Evolutionary conservation across 2,113 vertebrate genomes (phyloP).

Genomic region (Larimichthys crocea): DNA sequence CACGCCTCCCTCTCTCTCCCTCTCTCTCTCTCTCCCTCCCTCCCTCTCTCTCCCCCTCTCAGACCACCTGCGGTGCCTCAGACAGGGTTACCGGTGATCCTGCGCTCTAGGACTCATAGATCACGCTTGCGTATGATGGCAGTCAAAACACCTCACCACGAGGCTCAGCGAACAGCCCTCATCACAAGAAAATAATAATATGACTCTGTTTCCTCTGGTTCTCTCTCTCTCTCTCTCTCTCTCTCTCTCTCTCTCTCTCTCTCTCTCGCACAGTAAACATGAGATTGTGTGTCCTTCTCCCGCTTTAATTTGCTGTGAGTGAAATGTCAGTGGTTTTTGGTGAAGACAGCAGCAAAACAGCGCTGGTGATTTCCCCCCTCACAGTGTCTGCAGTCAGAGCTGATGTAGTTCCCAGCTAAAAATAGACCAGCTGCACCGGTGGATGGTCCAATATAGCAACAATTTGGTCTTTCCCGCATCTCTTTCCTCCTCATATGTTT

Average conservation of each 20-base stretch:
- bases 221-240: no score
- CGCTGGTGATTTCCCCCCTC: conserved; percentile 71
- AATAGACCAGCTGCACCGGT: conserved; percentile 77
- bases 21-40: conserved; percentile 12
- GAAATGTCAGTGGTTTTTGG: conserved; percentile 52
- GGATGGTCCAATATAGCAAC: conserved; percentile 74
- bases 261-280: neutral
- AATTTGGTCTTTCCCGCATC: conserved; percentile 70
- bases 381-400: conserved; percentile 73
- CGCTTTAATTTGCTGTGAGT: conserved; percentile 30
- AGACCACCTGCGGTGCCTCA: conserved; percentile 72
- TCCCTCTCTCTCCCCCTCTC: conserved; percentile 4
- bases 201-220: no score
- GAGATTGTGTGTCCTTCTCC: neutral
- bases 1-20: conserved; percentile 35
- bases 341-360: conserved; percentile 57
- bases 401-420: conserved; percentile 79
- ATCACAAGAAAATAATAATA: no score
- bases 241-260: no score
- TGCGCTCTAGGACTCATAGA: conserved; percentile 60
- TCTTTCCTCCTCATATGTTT: conserved; percentile 33
- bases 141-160: conserved; percentile 71
- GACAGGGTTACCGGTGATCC: conserved; percentile 70
- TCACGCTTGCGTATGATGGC: conserved; percentile 79
- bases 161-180: conserved; percentile 24